Percentiles rank a stretch among this genome's conserved stretches.
Evolutionary conservation across 92 coral and sea anemone genomes (phyloP).

Genomic region (Porites evermanni): DNA sequence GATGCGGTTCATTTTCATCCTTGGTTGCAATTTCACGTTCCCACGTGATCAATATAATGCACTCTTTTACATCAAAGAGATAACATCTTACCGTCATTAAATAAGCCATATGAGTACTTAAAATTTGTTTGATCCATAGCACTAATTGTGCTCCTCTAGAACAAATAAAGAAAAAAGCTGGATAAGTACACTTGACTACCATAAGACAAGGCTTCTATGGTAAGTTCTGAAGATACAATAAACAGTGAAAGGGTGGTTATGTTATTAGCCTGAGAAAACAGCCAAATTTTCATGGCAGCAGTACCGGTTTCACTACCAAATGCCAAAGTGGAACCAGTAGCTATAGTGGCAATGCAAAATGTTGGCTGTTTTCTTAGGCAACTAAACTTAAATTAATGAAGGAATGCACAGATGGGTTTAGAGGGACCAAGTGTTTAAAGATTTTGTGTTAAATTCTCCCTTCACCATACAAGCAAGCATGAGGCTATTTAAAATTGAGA

Average conservation of each 20-base stretch:
- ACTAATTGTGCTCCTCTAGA: slow-evolving; percentile 77
- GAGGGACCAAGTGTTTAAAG: too few relatives aligned
- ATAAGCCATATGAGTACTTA: slow-evolving; percentile 92
- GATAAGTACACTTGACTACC: neutral
- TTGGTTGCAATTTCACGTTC: neutral
- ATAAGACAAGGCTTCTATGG: neutral
- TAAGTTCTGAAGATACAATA: neutral
- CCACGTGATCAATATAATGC: neutral
- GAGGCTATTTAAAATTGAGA: too few relatives aligned
- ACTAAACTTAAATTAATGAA: too few relatives aligned
- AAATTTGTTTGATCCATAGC: slow-evolving; percentile 80
- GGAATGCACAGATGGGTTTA: too few relatives aligned
- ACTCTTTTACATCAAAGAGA: neutral
- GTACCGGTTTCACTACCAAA: neutral
- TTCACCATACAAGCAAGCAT: too few relatives aligned
- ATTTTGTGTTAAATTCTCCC: too few relatives aligned
- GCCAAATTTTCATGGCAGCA: neutral
- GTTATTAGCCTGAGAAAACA: neutral
- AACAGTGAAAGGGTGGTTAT: neutral
- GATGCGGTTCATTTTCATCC: too few relatives aligned
- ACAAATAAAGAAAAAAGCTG: neutral
- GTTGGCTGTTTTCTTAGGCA: too few relatives aligned
- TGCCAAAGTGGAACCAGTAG: too few relatives aligned
- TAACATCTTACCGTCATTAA: slow-evolving; percentile 92
- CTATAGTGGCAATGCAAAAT: too few relatives aligned